phyloP scores from a whole-genome alignment of 2,888 invertebrate species.

The Drosophila setosimentum region DNA sequence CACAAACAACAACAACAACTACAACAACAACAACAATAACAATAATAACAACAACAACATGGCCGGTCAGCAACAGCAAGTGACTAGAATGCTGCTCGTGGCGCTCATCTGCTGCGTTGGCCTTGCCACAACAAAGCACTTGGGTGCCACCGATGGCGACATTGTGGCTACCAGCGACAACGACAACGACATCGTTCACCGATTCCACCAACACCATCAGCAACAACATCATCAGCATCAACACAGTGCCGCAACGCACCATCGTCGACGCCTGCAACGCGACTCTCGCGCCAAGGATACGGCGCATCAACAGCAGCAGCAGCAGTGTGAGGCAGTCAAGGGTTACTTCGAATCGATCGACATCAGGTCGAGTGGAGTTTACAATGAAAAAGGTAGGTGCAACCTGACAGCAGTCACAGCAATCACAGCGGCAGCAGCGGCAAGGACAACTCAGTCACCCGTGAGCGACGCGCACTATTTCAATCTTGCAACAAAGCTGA shows the following conservation, averaged over 20 bases:
- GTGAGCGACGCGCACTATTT: neutral
- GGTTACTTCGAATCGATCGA: constrained; percentile 83
- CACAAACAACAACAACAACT: constrained; percentile 32
- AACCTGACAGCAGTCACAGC: neutral
- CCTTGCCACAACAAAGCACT: constrained; percentile 66
- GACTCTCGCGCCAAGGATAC: constrained; percentile 77
- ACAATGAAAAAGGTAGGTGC: constrained; percentile 82
- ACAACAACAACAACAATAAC: constrained; percentile 29
- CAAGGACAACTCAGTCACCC: constrained; percentile 3
- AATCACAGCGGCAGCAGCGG: neutral
- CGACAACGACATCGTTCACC: constrained; percentile 32
- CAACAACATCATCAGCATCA: constrained; percentile 62
- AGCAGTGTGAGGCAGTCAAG: constrained; percentile 80
- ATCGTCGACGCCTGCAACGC: constrained; percentile 78
- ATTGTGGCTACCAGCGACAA: constrained; percentile 32
- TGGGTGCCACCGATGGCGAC: constrained; percentile 46
- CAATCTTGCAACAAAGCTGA: neutral
- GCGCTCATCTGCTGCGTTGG: constrained; percentile 50
- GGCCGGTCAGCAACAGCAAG: constrained; percentile 42
- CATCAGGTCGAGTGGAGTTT: constrained; percentile 81
- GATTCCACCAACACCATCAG: constrained; percentile 26
- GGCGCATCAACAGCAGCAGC: constrained; percentile 65
- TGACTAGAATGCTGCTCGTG: constrained; percentile 53
- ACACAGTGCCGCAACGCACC: constrained; percentile 69
- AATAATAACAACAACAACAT: constrained; percentile 34